These are phyloP conservation scores for Dexiosoma caninum DNA, from an alignment of 2,888 invertebrate species.

Conservation along the genomic window DNA sequence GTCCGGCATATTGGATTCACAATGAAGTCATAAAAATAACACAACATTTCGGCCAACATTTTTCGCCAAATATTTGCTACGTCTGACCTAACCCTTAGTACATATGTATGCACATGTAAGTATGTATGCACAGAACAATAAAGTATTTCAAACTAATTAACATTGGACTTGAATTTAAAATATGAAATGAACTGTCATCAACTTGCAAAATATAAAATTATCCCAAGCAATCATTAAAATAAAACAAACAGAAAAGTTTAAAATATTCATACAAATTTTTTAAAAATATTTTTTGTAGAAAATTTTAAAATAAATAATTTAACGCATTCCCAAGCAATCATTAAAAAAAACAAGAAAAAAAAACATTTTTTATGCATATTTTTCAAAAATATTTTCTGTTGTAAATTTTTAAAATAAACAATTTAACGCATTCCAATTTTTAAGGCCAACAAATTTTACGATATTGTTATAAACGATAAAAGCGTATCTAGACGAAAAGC, in stretches of 20 bases:
- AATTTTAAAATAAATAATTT: no score
- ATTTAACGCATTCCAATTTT: conserved; percentile 31
- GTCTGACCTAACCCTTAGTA: no score
- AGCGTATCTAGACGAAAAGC: not conserved
- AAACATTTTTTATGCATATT: no score
- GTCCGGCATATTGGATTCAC: no score
- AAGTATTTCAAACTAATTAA: not conserved
- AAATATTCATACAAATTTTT: conserved; percentile 1
- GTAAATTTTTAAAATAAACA: conserved; percentile 19
- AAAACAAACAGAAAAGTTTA: not conserved
- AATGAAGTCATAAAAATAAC: no score
- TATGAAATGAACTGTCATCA: not conserved
- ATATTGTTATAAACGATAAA: not conserved
- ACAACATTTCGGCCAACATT: no score
- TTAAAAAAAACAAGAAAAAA: no score
- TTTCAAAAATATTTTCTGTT: not conserved
- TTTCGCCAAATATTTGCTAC: no score
- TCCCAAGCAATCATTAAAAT: not conserved
- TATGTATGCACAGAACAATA: no score
- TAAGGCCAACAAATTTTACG: not conserved
- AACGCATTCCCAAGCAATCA: no score
- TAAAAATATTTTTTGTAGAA: not conserved
- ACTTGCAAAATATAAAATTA: not conserved
- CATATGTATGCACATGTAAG: no score
- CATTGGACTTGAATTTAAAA: conserved; percentile 6